phyloP scores from a whole-genome alignment of 2,113 vertebrate genomes.

The Corvus hawaiiensis region DNA sequence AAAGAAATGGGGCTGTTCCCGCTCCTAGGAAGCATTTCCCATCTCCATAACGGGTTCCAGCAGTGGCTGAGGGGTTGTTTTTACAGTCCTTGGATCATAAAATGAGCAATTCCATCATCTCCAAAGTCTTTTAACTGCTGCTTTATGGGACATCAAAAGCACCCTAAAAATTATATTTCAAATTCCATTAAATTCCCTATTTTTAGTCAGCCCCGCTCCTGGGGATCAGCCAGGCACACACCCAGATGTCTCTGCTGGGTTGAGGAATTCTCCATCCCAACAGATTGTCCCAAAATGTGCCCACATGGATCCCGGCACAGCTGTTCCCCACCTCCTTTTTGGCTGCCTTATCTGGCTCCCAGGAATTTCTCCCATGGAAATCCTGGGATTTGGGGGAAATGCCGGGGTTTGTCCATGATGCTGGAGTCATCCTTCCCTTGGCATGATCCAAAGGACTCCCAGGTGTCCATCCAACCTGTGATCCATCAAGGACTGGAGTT shows the following conservation, averaged over 20 bases:
- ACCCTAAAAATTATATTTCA: background rate
- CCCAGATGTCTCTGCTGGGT: background rate
- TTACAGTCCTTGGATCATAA: background rate
- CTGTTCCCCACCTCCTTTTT: background rate
- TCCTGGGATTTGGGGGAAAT: background rate
- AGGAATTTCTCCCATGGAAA: background rate
- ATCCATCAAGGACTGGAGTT: background rate
- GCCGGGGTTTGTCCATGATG: fast-evolving
- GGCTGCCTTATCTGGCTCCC: background rate
- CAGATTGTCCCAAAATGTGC: background rate
- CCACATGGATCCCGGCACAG: background rate
- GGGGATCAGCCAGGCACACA: background rate
- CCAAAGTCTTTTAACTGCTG: background rate
- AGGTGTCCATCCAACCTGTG: background rate
- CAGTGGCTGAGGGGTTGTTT: background rate
- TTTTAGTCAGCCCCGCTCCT: background rate
- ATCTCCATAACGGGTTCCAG: background rate
- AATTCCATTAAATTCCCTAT: background rate
- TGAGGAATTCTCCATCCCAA: background rate
- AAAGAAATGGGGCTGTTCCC: background rate
- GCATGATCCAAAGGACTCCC: fast-evolving
- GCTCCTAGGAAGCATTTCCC: background rate
- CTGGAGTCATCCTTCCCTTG: background rate
- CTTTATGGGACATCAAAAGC: conserved; percentile 29
- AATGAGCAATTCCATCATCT: conserved; percentile 11